Percentiles rank a stretch among this genome's conserved stretches.
Evolutionary conservation across 2,113 vertebrate species (phyloP).

Genomic region (Ranitomeya variabilis): DNA sequence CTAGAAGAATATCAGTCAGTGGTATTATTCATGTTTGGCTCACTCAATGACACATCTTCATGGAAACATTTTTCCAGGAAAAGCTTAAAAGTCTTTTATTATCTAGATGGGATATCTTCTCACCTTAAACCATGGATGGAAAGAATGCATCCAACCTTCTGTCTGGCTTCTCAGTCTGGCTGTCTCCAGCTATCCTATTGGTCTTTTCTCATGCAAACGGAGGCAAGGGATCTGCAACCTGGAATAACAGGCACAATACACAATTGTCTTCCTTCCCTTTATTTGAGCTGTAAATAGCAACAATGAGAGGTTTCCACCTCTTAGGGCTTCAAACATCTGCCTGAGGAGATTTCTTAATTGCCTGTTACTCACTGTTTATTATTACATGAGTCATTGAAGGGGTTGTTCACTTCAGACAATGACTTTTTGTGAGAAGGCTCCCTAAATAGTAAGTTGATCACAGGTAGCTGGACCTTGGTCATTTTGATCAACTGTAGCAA

Average conservation of each 20-base stretch:
- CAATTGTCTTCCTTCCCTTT: conserved; percentile 38
- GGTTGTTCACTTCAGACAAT: neutral
- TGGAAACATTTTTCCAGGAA: neutral
- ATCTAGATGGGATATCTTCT: conserved; percentile 7
- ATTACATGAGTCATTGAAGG: neutral
- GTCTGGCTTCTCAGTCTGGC: conserved; percentile 25
- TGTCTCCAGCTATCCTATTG: conserved; percentile 1
- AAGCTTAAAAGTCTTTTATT: conserved; percentile 6
- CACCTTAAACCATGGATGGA: neutral
- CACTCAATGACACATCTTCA: neutral
- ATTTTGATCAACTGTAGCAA: neutral
- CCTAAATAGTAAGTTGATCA: neutral
- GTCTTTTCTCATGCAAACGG: conserved; percentile 31
- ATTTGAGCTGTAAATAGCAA: conserved; percentile 36
- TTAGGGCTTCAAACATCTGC: neutral
- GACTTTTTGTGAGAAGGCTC: neutral
- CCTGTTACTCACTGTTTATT: neutral
- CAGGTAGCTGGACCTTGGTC: neutral
- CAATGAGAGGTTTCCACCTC: conserved; percentile 34
- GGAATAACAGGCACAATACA: neutral
- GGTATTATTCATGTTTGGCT: neutral
- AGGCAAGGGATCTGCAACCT: neutral
- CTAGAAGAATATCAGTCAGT: neutral
- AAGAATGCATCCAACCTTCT: neutral
- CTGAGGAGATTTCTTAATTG: conserved; percentile 20